Base-by-base conservation (phyloP, 2,888 invertebrate species). In the Dichetophora obliterata region DNA sequence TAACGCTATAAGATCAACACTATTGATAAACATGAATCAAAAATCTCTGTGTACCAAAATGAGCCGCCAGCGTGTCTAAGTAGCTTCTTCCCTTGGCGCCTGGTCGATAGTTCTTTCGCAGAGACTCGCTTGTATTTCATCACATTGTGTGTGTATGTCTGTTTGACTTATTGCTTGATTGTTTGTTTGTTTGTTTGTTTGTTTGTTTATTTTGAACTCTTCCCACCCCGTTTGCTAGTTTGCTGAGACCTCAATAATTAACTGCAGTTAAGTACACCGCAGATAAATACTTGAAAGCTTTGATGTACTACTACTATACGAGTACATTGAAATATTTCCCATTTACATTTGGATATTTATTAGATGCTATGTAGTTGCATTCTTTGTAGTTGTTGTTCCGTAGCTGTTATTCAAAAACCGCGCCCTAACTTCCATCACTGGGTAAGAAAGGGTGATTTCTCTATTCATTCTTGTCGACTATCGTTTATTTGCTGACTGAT, bases 231-330 rank as follows among this genome's bases (percentile, higher is more conserved):
- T 16, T 31, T 9, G 31, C 63, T 2, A 43, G 43, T 43, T 43
- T 11, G 11, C 3, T 43, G 27, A 54, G 71, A 75, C 66, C 80
- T 78, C 75, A 79, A 79, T 81, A 85, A 85, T 84, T 85, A 83
- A 83, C 79, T 81, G 78, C 76, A 79, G 79, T 84, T 81, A 80
- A 79, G 79, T 79, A 81, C 80, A 82, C 82, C 83, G 82, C 81
- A 83, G 82, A 83, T 82, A 82, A 82, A 80, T 76, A 77, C 77
- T 78, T 57, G 72, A 63, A 61, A 77, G 54, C 22, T 19, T 19
- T 19, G n/a, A 54, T n/a, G n/a, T 54, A 22, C 52, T 6, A 16
- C 5, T 50, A 14, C 52, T 19, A 52, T n/a, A n/a, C n/a, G n/a
- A n/a, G n/a, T n/a, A n/a, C 22, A 54, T 22, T n/a, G 5, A 54